These are phyloP conservation scores for Acridotheres tristis DNA, from an alignment of 2,797 vertebrate genomes.

Conservation along the genomic window DNA sequence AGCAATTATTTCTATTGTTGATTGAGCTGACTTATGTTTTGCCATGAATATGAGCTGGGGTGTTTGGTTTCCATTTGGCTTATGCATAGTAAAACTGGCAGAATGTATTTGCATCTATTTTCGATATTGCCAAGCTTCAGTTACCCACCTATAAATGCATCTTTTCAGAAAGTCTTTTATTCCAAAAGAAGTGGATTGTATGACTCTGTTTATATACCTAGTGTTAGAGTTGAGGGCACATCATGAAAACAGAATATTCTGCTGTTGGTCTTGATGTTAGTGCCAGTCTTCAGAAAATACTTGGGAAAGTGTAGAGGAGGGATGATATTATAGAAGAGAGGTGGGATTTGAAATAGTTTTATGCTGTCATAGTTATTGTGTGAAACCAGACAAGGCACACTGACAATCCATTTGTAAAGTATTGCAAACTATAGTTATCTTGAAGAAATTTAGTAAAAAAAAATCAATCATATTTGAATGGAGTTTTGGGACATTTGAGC, in stretches of 20 bases:
- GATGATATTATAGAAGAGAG: not conserved
- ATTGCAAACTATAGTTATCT: not conserved
- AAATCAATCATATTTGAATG: not conserved
- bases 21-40: constrained; percentile 1
- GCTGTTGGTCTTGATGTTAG: not conserved
- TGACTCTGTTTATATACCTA: not conserved
- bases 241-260: not conserved
- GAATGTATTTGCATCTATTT: not conserved
- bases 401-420: not conserved
- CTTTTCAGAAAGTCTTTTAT: not conserved
- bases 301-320: not conserved
- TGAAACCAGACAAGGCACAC: not conserved
- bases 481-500: not conserved
- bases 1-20: constrained; percentile 36
- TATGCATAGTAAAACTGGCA: not conserved
- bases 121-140: not conserved
- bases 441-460: not conserved
- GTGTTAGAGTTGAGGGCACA: not conserved
- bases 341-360: not conserved
- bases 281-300: not conserved
- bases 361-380: not conserved
- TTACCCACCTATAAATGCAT: not conserved
- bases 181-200: not conserved
- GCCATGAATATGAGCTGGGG: not conserved
- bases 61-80: not conserved